Percentiles rank a stretch among this genome's conserved stretches.
These are phyloP conservation scores for Neoascia interrupta DNA, from an alignment of 2,888 invertebrate genomes.

Conservation along the genomic window DNA sequence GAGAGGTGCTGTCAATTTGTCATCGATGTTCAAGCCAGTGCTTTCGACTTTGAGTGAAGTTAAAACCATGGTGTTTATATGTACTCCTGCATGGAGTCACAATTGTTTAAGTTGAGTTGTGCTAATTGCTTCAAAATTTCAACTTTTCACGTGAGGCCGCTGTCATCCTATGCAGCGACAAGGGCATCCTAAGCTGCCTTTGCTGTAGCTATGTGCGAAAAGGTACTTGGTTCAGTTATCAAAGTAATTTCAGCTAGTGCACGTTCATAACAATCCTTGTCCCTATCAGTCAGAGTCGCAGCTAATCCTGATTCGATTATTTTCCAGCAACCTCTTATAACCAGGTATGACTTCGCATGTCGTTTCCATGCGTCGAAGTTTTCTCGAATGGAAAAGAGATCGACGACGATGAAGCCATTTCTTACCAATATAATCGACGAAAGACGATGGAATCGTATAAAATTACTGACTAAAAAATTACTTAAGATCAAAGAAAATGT, in stretches of 20 bases:
- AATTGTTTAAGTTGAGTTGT: too few relatives aligned
- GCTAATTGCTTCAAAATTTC: too few relatives aligned
- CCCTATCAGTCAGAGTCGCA: conserved; percentile 25
- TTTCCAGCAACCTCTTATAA: conserved; percentile 55
- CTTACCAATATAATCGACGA: conserved; percentile 19
- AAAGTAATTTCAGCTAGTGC: conserved; percentile 70
- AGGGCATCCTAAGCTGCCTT: conserved; percentile 68
- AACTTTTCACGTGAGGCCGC: conserved; percentile 61
- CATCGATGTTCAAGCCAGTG: conserved; percentile 59
- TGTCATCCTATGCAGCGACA: conserved; percentile 58
- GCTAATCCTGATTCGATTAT: conserved; percentile 47
- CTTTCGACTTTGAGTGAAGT: conserved; percentile 58
- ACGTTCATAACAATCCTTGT: conserved; percentile 41
- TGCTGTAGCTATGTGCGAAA: conserved; percentile 66
- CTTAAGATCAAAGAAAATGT: background rate
- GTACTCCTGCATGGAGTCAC: conserved; percentile 66
- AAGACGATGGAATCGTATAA: conserved; percentile 2
- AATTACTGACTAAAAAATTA: background rate
- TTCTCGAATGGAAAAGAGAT: conserved; percentile 56
- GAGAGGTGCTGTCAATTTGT: conserved; percentile 56
- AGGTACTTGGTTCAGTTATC: conserved; percentile 65
- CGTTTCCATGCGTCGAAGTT: conserved; percentile 74
- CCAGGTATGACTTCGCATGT: conserved; percentile 59
- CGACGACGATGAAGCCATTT: conserved; percentile 13
- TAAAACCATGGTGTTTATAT: conserved; percentile 66